Conservation (phyloP, 2,797 vertebrate species). For the Gorsachius magnificus region DNA sequence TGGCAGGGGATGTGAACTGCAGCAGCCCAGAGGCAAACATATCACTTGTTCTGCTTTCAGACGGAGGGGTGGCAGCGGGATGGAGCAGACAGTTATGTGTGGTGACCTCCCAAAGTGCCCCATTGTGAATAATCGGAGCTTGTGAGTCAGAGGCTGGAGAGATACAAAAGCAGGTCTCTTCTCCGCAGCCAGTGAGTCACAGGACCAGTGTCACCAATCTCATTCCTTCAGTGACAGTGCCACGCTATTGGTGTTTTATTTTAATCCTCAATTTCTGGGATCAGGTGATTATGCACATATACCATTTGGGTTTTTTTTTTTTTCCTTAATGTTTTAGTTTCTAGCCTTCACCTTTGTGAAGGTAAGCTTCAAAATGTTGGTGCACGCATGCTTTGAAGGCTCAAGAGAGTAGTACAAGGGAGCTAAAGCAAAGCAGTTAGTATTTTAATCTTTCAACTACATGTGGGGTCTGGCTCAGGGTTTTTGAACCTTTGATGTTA, state of each 20-base stretch:
- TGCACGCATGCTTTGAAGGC: background rate
- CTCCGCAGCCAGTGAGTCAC: conserved; percentile 16
- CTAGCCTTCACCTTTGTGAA: background rate
- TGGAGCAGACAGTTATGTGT: conserved; percentile 8
- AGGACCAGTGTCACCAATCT: background rate
- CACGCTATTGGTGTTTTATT: background rate
- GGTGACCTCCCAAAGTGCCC: background rate
- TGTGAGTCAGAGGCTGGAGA: conserved; percentile 39
- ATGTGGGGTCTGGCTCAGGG: background rate
- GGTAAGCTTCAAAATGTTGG: background rate
- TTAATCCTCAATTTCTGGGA: background rate
- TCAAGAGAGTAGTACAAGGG: background rate
- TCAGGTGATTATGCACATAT: background rate
- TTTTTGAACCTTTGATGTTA: background rate
- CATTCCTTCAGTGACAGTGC: background rate
- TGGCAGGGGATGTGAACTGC: background rate
- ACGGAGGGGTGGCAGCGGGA: background rate
- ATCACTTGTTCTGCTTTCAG: background rate
- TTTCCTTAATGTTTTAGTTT: background rate
- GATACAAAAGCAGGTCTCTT: conserved; percentile 18
- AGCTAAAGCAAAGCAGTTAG: background rate
- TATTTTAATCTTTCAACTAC: background rate
- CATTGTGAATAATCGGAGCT: background rate
- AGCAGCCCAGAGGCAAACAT: background rate
- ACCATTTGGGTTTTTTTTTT: background rate